A percentile compares a stretch with the other conserved stretches of the same genome.
Conservation (phyloP, 2,888 invertebrate species). For the Drosophila mercatorum region DNA sequence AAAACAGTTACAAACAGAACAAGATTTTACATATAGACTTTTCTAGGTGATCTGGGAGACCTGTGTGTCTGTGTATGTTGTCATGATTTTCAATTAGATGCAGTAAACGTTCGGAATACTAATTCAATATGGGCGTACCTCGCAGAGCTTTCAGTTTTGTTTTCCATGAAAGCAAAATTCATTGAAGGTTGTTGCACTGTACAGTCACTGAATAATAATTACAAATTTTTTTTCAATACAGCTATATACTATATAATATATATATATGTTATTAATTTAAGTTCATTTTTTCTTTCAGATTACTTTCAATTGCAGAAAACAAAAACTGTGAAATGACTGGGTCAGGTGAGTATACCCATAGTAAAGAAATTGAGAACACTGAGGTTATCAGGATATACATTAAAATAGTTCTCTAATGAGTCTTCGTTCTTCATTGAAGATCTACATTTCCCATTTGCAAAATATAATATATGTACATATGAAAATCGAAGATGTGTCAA, state of each 20-base stretch:
- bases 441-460: background rate
- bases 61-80: background rate
- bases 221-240: background rate
- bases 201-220: conserved; percentile 45
- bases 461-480: background rate
- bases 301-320: conserved; percentile 13
- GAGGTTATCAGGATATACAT: background rate
- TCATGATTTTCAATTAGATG: conserved; percentile 25
- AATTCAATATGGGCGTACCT: conserved; percentile 47
- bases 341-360: conserved; percentile 60
- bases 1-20: background rate
- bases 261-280: too few relatives aligned
- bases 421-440: background rate
- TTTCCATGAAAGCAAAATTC: conserved; percentile 30
- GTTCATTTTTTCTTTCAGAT: conserved; percentile 46
- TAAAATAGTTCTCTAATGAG: too few relatives aligned
- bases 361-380: background rate
- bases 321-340: conserved; percentile 63
- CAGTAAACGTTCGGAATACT: conserved; percentile 50
- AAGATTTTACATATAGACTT: background rate
- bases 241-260: too few relatives aligned
- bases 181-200: conserved; percentile 51
- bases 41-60: conserved; percentile 1
- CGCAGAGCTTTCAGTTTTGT: conserved; percentile 32
- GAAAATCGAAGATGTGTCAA: background rate